Evolutionary conservation across 2,888 invertebrate genomes (phyloP).

Genomic region (Parthenolecanium corni): DNA sequence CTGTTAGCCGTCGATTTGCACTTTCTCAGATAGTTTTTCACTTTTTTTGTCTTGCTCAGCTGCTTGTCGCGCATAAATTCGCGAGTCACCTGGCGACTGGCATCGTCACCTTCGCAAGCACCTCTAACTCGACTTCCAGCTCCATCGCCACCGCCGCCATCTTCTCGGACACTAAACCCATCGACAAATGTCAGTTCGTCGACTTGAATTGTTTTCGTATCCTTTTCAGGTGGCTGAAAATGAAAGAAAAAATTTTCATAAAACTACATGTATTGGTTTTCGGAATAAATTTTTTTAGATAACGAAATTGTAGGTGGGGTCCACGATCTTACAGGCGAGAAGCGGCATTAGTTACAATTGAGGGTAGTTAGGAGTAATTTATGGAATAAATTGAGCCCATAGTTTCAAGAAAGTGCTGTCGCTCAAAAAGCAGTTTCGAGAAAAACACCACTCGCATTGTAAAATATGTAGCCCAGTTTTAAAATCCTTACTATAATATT

Average conservation of each 20-base stretch:
- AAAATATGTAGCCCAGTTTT: too few species aligned
- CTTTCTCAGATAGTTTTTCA: conserved; percentile 21
- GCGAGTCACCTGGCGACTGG: not conserved
- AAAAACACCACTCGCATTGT: too few species aligned
- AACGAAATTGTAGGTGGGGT: too few species aligned
- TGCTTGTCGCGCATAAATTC: conserved; percentile 5
- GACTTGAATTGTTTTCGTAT: not conserved
- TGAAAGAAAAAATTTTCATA: not conserved
- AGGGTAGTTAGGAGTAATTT: too few species aligned
- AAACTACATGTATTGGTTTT: too few species aligned
- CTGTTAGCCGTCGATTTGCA: conserved; percentile 21
- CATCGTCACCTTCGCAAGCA: not conserved
- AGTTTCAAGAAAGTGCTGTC: too few species aligned
- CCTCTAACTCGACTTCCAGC: not conserved
- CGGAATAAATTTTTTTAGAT: too few species aligned
- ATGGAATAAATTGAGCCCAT: too few species aligned
- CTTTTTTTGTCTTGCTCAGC: conserved; percentile 6
- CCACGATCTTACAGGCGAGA: too few species aligned
- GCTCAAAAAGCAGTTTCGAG: too few species aligned
- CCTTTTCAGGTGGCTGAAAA: conserved; percentile 4
- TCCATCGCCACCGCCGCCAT: not conserved
- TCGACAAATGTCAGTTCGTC: not conserved
- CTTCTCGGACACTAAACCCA: not conserved
- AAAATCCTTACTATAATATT: too few species aligned
- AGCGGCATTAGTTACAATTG: too few species aligned